phyloP scores from a whole-genome alignment of 1,140 invertebrate species.

The Zaprionus africanus region DNA sequence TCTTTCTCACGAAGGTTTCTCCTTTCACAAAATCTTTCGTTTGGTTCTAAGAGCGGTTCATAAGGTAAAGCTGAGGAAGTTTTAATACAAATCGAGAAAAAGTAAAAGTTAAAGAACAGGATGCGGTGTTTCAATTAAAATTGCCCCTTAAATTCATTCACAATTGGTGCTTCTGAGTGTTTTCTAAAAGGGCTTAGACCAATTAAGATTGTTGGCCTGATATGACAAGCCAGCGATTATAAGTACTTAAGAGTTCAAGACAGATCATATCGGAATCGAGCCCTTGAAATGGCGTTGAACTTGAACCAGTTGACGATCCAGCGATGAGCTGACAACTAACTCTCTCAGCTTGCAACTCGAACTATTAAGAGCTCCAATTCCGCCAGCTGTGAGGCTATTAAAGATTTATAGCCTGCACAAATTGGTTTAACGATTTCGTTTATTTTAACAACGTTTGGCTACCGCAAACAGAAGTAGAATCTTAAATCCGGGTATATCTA shows the following conservation, averaged over 20 bases:
- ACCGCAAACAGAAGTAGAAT: background rate
- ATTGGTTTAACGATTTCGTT: background rate
- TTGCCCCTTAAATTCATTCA: background rate
- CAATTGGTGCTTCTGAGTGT: background rate
- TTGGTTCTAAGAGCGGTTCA: too few relatives aligned
- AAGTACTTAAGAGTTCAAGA: constrained; percentile 8
- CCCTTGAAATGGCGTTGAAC: constrained; percentile 9
- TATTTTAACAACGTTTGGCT: background rate
- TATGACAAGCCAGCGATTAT: background rate
- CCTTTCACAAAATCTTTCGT: too few relatives aligned
- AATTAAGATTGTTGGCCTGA: constrained; percentile 22
- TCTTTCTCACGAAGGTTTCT: too few relatives aligned
- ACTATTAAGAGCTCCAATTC: background rate
- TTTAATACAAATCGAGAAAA: background rate
- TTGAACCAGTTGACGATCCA: constrained; percentile 10
- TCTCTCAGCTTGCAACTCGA: background rate
- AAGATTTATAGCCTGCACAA: background rate
- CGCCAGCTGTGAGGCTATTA: background rate
- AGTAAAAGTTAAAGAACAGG: background rate
- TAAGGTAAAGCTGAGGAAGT: too few relatives aligned
- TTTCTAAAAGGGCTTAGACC: background rate
- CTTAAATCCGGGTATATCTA: background rate
- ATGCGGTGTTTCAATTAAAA: background rate
- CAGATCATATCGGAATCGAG: constrained; percentile 4
- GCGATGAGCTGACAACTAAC: background rate